Percentiles rank a stretch among this genome's conserved stretches.
These are phyloP conservation scores for Hoplostethus atlanticus DNA, from an alignment of 2,797 vertebrate species.

Conservation along the genomic window DNA sequence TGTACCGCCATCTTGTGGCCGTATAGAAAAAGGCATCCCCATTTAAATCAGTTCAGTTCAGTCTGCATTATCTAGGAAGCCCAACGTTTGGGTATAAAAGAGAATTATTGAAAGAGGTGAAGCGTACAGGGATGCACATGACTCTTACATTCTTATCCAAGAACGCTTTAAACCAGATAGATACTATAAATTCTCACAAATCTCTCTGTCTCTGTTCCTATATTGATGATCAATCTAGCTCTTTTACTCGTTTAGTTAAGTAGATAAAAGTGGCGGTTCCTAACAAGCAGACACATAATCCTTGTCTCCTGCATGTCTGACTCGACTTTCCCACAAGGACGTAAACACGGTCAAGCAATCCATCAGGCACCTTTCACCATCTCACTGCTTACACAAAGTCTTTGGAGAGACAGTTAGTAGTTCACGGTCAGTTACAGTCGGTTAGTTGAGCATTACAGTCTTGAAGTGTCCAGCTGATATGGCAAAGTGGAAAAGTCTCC, in stretches of 20 bases:
- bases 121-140: background rate
- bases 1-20: slow-evolving; percentile 65
- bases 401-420: background rate
- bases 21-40: slow-evolving; percentile 14
- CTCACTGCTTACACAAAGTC: background rate
- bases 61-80: background rate
- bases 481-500: no score
- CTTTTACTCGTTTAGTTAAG: background rate
- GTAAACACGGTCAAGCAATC: background rate
- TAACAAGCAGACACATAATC: background rate
- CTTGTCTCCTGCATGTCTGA: background rate
- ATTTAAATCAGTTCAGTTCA: background rate
- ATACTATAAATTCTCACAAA: background rate
- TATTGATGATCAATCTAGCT: background rate
- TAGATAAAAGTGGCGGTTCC: background rate
- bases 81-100: background rate
- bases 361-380: background rate
- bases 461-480: no score
- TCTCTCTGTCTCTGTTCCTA: background rate
- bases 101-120: background rate
- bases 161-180: background rate
- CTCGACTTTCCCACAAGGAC: background rate
- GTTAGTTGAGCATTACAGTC: no score
- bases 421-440: no score
- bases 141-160: background rate